A percentile compares a stretch with the other conserved stretches of the same genome.
These are phyloP conservation scores for Coluber constrictor DNA, from an alignment of 2,797 vertebrate genomes.

Conservation along the genomic window DNA sequence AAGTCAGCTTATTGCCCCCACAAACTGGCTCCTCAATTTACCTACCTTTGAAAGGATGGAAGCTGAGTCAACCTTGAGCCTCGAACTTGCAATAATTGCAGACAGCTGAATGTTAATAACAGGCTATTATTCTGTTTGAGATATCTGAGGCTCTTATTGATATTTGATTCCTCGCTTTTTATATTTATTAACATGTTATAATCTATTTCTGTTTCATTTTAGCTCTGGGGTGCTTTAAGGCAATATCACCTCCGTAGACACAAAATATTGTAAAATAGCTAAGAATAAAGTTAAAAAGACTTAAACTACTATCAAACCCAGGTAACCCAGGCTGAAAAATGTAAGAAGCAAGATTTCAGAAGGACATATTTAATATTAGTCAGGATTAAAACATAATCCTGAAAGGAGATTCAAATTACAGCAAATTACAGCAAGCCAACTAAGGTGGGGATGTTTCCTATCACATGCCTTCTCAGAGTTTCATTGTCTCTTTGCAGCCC, in stretches of 20 bases:
- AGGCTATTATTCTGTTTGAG: no score
- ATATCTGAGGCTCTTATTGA: no score
- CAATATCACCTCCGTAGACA: neutral
- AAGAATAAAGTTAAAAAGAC: neutral
- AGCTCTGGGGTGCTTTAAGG: neutral
- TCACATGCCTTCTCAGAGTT: no score
- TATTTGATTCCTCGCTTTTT: neutral
- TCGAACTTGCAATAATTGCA: no score
- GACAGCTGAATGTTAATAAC: no score
- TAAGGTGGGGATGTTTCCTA: no score
- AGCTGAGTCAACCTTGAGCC: no score
- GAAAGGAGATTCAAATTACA: neutral
- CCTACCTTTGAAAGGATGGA: no score
- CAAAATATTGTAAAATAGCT: neutral
- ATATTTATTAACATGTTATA: neutral
- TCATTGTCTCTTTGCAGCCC: no score
- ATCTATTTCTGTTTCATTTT: neutral
- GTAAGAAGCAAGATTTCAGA: neutral
- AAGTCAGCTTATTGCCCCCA: no score
- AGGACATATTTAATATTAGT: neutral
- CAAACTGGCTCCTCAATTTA: no score
- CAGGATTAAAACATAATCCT: neutral
- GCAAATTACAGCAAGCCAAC: neutral
- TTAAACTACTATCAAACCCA: neutral
- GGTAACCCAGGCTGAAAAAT: neutral